phyloP scores from a whole-genome alignment of 2,888 invertebrate species.

The Phyllotreta cruciferae region DNA sequence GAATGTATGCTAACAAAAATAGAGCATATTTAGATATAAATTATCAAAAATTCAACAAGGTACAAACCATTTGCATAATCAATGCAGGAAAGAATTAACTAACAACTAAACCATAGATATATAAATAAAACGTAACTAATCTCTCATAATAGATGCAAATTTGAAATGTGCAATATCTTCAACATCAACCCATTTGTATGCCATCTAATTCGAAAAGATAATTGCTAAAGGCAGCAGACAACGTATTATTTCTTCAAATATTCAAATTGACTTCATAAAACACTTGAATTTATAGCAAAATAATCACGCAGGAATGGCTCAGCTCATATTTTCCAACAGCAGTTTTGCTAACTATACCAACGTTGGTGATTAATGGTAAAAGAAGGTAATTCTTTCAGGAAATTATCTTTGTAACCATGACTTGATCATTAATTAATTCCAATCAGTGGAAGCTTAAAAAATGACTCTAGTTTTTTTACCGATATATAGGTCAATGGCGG shows the following conservation, averaged over 20 bases:
- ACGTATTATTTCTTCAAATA: conserved; percentile 22
- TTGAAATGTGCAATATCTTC: conserved; percentile 14
- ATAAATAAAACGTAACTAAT: not conserved
- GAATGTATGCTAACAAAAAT: too few relatives aligned
- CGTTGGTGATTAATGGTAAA: too few relatives aligned
- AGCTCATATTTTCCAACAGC: too few relatives aligned
- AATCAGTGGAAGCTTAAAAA: not conserved
- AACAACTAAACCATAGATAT: not conserved
- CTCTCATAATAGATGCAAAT: conserved; percentile 8
- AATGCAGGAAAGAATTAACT: too few relatives aligned
- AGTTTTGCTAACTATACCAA: too few relatives aligned
- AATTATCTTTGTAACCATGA: too few relatives aligned
- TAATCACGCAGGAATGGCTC: conserved; percentile 16
- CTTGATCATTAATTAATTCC: too few relatives aligned
- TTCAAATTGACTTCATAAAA: conserved; percentile 26
- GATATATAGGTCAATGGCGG: conserved; percentile 6
- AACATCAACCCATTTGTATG: conserved; percentile 15
- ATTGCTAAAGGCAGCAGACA: conserved; percentile 21
- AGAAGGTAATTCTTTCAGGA: too few relatives aligned
- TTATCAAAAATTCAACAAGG: too few relatives aligned
- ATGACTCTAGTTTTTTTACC: not conserved
- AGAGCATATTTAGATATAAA: too few relatives aligned
- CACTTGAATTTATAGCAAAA: conserved; percentile 31
- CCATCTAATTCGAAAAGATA: conserved; percentile 21
- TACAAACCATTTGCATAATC: too few relatives aligned